Evolutionary conservation across 2,888 invertebrate genomes (phyloP).

Genomic region (Coelopa pilipes): DNA sequence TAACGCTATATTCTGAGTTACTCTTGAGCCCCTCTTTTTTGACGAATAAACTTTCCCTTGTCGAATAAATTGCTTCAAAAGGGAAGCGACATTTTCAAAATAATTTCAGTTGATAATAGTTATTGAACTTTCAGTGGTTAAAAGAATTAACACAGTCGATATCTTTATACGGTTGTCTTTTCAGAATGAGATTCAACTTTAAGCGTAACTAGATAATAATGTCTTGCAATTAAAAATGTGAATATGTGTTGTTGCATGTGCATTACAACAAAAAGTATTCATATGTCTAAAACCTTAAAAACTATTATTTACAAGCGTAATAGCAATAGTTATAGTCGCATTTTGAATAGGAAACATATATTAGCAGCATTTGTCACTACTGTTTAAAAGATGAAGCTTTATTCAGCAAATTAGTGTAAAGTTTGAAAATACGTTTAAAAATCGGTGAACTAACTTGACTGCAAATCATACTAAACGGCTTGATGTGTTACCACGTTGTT

Average conservation of each 20-base stretch:
- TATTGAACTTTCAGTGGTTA: too few species aligned
- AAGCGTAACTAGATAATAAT: background rate
- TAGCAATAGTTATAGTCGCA: slow-evolving; percentile 15
- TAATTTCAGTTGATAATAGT: too few species aligned
- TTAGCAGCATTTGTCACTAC: slow-evolving; percentile 11
- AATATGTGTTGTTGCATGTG: slow-evolving; percentile 2
- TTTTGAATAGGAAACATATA: slow-evolving; percentile 10
- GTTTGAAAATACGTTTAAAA: slow-evolving; percentile 23
- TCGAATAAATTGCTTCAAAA: too few species aligned
- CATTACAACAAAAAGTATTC: background rate
- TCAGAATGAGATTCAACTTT: too few species aligned
- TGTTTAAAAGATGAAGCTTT: slow-evolving; percentile 2
- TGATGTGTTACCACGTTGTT: slow-evolving; percentile 62
- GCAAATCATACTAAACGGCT: slow-evolving; percentile 65
- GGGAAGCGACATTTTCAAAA: too few species aligned
- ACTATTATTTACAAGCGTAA: slow-evolving; percentile 25
- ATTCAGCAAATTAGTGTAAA: slow-evolving; percentile 20
- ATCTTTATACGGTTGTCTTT: too few species aligned
- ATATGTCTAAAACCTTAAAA: background rate
- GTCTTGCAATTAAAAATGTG: slow-evolving; percentile 9
- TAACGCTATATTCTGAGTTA: too few species aligned
- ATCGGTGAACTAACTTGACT: slow-evolving; percentile 59
- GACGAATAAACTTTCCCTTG: too few species aligned
- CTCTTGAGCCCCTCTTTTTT: too few species aligned
- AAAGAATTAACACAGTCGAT: too few species aligned